Evolutionary conservation across 1,140 invertebrate genomes (phyloP).

Genomic region (Drosophila setifemur): DNA sequence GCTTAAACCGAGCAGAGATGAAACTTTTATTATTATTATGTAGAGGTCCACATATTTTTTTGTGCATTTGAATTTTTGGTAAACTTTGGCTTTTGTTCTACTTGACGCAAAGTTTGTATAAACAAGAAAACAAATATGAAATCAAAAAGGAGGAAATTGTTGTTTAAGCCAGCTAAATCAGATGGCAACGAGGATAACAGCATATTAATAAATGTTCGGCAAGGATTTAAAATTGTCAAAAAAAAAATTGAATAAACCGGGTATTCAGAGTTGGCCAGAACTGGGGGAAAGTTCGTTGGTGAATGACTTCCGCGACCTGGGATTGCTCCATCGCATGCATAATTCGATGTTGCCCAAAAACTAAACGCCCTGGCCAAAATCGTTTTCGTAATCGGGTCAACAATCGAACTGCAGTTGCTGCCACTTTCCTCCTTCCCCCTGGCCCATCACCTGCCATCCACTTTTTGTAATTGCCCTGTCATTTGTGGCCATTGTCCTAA

Average conservation of each 20-base stretch:
- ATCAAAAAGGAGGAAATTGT: background rate
- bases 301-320: conserved; percentile 23
- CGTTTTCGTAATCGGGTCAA: conserved; percentile 69
- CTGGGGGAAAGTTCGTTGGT: background rate
- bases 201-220: conserved; percentile 32
- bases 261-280: conserved; percentile 1
- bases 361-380: conserved; percentile 36
- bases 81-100: conserved; percentile 46
- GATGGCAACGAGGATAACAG: background rate
- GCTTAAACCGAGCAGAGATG: conserved; percentile 33
- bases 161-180: background rate
- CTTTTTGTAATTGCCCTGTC: conserved; percentile 4
- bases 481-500: conserved; percentile 25
- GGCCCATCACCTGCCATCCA: too few relatives aligned
- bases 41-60: conserved; percentile 30
- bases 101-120: conserved; percentile 31
- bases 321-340: conserved; percentile 21
- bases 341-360: conserved; percentile 34
- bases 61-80: conserved; percentile 47
- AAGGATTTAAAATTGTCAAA: conserved; percentile 23
- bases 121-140: conserved; percentile 42
- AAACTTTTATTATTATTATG: conserved; percentile 46
- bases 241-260: background rate
- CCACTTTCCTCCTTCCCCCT: conserved; percentile 5
- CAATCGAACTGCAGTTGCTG: conserved; percentile 23